These are phyloP conservation scores for Arbacia lixula DNA, from an alignment of 53 echinoderm and acorn worm genomes.

Conservation along the genomic window DNA sequence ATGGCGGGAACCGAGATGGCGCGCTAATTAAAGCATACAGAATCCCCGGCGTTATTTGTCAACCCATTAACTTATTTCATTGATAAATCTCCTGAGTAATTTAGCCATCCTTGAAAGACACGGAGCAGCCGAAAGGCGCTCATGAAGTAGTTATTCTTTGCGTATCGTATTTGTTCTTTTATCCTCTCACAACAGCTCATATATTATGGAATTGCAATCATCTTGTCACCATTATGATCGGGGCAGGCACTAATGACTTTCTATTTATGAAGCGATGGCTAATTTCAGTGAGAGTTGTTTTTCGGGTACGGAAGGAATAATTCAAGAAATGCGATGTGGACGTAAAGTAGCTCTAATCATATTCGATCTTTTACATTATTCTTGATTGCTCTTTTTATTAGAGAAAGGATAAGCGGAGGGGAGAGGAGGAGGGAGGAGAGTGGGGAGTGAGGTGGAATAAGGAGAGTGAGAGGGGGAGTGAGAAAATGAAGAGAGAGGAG, in stretches of 20 bases:
- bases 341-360: too few species aligned
- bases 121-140: conserved; percentile 46
- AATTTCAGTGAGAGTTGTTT: too few species aligned
- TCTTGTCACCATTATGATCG: conserved; percentile 34
- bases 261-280: neutral
- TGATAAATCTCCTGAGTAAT: conserved; percentile 48
- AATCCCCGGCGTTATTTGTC: conserved; percentile 27
- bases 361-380: too few species aligned
- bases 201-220: conserved; percentile 36
- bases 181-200: conserved; percentile 29
- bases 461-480: too few species aligned
- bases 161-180: conserved; percentile 28
- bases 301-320: too few species aligned
- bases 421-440: too few species aligned
- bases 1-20: conserved; percentile 20
- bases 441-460: too few species aligned
- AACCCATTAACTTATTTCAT: conserved; percentile 49
- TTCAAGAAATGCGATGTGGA: too few species aligned
- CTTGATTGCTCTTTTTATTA: too few species aligned
- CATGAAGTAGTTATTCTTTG: conserved; percentile 36
- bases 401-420: too few species aligned
- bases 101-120: conserved; percentile 45
- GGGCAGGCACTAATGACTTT: conserved; percentile 25
- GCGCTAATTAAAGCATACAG: conserved; percentile 51
- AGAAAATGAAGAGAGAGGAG: too few species aligned